A percentile compares a stretch with the other conserved stretches of the same genome.
phyloP scores from a whole-genome alignment of 2,797 vertebrate species.

The Leucoraja ocellata region DNA sequence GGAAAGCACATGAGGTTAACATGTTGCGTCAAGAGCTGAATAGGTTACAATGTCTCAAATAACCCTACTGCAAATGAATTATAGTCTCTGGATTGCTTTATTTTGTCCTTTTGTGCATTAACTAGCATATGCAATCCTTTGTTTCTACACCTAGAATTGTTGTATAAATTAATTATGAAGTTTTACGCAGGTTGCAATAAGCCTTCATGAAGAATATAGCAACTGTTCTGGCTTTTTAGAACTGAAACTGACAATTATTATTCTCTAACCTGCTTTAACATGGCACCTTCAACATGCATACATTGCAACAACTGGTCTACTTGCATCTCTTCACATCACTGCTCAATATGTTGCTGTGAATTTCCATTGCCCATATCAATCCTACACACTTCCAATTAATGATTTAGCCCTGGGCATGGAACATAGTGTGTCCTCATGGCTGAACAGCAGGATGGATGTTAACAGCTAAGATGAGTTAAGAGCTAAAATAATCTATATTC shows the following conservation, averaged over 20 bases:
- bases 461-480: not conserved
- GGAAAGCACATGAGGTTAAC: not conserved
- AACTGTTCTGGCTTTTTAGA: not conserved
- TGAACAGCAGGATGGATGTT: not conserved
- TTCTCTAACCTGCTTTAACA: not conserved
- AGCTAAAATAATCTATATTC: not conserved
- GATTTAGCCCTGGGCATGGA: conserved; percentile 27
- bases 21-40: not conserved
- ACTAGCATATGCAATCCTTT: no score
- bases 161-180: conserved; percentile 1
- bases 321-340: conserved; percentile 20
- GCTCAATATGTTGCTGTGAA: not conserved
- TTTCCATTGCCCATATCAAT: conserved; percentile 40
- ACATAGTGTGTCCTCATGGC: conserved; percentile 9
- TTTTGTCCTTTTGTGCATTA: no score
- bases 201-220: not conserved
- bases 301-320: not conserved
- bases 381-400: conserved; percentile 32
- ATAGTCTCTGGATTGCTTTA: no score
- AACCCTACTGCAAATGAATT: not conserved
- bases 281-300: not conserved
- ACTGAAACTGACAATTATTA: conserved; percentile 8
- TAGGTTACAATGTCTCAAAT: not conserved
- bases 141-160: not conserved
- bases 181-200: not conserved